Percentiles rank a stretch among this genome's conserved stretches.
Conservation (phyloP, 92 coral and sea anemone genomes). For the Umimayanthus kanabou region DNA sequence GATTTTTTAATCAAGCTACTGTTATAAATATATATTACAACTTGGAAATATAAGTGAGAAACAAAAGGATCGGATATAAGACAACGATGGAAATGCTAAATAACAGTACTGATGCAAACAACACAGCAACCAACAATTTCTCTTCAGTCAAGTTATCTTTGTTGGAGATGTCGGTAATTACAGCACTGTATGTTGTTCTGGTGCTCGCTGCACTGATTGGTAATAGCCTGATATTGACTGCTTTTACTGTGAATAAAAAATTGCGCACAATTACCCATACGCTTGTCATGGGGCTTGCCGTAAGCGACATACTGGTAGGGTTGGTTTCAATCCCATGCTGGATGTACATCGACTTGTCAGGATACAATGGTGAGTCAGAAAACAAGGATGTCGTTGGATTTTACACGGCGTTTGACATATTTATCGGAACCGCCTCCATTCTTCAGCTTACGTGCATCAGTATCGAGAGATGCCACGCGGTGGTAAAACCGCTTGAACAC, state of each 20-base stretch:
- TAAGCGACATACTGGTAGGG: conserved; percentile 81
- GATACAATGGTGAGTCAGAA: conserved; percentile 45
- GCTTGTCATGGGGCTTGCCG: conserved; percentile 72
- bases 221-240: conserved; percentile 75
- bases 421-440: conserved; percentile 85
- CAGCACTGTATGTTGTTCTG: conserved; percentile 53
- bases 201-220: conserved; percentile 65
- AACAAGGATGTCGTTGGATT: conserved; percentile 51
- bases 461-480: conserved; percentile 84
- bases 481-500: conserved; percentile 83
- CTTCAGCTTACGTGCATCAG: conserved; percentile 87
- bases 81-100: not conserved
- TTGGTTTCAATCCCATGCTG: conserved; percentile 85
- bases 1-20: too few species aligned
- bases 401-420: conserved; percentile 79
- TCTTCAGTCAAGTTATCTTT: conserved; percentile 24
- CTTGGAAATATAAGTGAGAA: not conserved
- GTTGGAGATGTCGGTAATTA: conserved; percentile 47
- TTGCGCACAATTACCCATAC: conserved; percentile 78
- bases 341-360: conserved; percentile 61
- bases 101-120: not conserved
- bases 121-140: not conserved
- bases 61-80: too few species aligned
- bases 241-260: conserved; percentile 76
- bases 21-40: too few species aligned